Conservation (phyloP, 2,888 invertebrate species). For the Apotomis capreana region DNA sequence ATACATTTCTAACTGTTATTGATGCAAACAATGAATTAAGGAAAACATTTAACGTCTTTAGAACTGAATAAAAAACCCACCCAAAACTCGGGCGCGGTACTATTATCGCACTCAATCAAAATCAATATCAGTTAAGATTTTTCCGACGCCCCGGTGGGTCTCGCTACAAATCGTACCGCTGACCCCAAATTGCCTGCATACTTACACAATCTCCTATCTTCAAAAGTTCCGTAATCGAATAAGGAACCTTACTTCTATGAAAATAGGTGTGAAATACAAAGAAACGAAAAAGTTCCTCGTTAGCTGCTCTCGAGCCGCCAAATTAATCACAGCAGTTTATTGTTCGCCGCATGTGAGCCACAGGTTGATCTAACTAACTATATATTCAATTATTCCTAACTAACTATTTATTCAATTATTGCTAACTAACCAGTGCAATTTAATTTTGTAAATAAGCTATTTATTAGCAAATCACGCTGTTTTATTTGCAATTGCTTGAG, state of each 20-base stretch:
- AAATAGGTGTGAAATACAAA: background rate
- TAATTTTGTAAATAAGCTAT: slow-evolving; percentile 37
- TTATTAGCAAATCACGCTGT: slow-evolving; percentile 30
- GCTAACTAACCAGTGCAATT: slow-evolving; percentile 39
- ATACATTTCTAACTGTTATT: no score
- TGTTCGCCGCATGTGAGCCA: slow-evolving; percentile 61
- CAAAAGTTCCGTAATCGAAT: no score
- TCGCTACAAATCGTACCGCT: slow-evolving; percentile 55
- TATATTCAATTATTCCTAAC: slow-evolving; percentile 39
- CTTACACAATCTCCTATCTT: slow-evolving; percentile 24
- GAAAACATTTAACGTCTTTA: no score
- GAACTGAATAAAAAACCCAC: slow-evolving; percentile 19
- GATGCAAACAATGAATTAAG: no score
- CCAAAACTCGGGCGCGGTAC: slow-evolving; percentile 27
- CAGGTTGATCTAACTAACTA: slow-evolving; percentile 55
- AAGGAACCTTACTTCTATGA: background rate
- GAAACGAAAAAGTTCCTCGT: slow-evolving; percentile 65
- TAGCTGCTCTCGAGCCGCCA: slow-evolving; percentile 67
- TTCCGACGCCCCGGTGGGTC: slow-evolving; percentile 58
- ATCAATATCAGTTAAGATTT: slow-evolving; percentile 48
- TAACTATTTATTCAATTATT: slow-evolving; percentile 35
- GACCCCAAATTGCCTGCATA: slow-evolving; percentile 60
- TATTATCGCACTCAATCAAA: slow-evolving; percentile 40
- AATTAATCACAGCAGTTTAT: slow-evolving; percentile 80
- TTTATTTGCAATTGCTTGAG: slow-evolving; percentile 36